phyloP scores from a whole-genome alignment of 2,797 vertebrate species.

The Monodelphis domestica region DNA sequence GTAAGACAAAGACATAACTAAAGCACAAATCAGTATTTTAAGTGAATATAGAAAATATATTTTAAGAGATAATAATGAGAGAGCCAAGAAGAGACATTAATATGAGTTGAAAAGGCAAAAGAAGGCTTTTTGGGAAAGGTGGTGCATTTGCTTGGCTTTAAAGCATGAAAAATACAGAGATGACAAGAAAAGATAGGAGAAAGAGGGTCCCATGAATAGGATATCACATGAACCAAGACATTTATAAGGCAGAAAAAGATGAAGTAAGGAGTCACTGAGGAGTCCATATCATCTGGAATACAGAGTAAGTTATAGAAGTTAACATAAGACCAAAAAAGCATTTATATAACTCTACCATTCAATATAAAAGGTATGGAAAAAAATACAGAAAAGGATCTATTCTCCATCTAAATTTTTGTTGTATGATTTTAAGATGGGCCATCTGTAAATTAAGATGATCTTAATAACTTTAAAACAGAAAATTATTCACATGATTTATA shows the following conservation, averaged over 20 bases:
- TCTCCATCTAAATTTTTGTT: not conserved
- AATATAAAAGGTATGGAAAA: not conserved
- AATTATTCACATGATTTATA: not conserved
- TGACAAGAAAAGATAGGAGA: not conserved
- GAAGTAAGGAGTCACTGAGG: not conserved
- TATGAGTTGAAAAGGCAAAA: not conserved
- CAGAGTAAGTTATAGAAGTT: not conserved
- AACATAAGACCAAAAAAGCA: not conserved
- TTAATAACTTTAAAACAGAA: not conserved
- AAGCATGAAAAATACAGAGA: not conserved
- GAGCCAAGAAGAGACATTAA: not conserved
- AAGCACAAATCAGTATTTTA: not conserved
- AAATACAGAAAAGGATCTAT: not conserved
- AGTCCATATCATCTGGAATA: not conserved
- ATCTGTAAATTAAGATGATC: not conserved
- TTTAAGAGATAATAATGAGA: too few species aligned
- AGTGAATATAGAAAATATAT: not conserved
- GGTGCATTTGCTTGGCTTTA: not conserved
- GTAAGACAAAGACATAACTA: not conserved
- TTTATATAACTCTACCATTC: not conserved
- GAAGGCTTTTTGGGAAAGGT: not conserved
- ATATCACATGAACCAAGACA: not conserved
- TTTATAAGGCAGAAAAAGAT: not conserved
- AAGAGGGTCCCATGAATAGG: not conserved
- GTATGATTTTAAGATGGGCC: not conserved